phyloP scores from a whole-genome alignment of 2,797 vertebrate species.

The Dryobates pubescens region DNA sequence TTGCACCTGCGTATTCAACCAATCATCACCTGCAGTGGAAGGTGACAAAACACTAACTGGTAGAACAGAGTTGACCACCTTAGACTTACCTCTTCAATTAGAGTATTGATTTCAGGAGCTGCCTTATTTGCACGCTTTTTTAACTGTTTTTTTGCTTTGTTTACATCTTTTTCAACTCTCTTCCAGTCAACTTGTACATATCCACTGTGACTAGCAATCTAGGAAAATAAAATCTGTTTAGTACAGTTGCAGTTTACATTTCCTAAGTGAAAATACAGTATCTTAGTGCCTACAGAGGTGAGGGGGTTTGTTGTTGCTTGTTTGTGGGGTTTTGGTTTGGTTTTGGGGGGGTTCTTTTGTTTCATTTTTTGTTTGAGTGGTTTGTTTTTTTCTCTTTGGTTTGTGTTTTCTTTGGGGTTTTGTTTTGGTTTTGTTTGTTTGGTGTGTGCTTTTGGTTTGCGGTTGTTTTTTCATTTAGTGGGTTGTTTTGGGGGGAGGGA shows the following conservation, averaged over 20 bases:
- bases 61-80: background rate
- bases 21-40: background rate
- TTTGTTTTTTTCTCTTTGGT: too few species aligned
- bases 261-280: background rate
- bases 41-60: background rate
- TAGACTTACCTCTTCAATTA: constrained; percentile 91
- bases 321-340: background rate
- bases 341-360: too few species aligned
- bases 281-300: background rate
- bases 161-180: constrained; percentile 97
- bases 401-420: too few species aligned
- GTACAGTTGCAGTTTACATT: background rate
- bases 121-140: constrained; percentile 92
- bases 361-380: too few species aligned
- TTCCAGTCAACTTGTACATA: constrained; percentile 98
- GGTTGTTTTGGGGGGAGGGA: too few species aligned
- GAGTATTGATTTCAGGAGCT: constrained; percentile 90
- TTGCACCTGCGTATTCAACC: background rate
- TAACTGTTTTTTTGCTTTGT: constrained; percentile 95
- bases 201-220: constrained; percentile 96
- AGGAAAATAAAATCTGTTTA: constrained; percentile 57
- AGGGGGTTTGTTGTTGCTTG: background rate
- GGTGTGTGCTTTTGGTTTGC: too few species aligned
- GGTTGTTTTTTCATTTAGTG: too few species aligned
- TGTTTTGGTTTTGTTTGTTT: too few species aligned